A percentile compares a stretch with the other conserved stretches of the same genome.
Conservation (phyloP, 2,113 vertebrate genomes). For the Crotalus horridus region DNA sequence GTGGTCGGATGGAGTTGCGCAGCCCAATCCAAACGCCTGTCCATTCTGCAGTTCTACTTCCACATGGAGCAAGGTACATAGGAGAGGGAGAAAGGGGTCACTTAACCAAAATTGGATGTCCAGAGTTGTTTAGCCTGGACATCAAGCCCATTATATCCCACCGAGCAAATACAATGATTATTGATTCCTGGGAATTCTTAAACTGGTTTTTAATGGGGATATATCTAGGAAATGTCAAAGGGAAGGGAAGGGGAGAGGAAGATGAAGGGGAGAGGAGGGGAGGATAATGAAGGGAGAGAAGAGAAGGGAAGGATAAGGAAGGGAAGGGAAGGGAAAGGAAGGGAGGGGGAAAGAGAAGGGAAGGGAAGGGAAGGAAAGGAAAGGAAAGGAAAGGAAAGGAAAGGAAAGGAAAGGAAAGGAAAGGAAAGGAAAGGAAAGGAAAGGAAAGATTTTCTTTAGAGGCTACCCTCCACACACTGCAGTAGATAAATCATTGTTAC, state of each 20-base stretch:
- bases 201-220: background rate
- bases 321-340: too few relatives aligned
- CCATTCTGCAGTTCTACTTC: background rate
- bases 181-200: background rate
- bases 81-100: background rate
- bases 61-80: background rate
- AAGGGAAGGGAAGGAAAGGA: too few relatives aligned
- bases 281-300: too few relatives aligned
- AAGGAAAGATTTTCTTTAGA: slow-evolving; percentile 68
- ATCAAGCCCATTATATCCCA: background rate
- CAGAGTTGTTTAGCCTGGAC: background rate
- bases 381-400: too few relatives aligned
- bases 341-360: fast-evolving
- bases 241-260: background rate
- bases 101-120: background rate
- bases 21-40: background rate
- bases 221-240: background rate
- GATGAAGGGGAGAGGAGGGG: too few relatives aligned
- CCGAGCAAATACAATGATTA: background rate
- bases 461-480: slow-evolving; percentile 78
- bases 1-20: background rate
- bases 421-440: too few relatives aligned
- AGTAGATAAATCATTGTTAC: slow-evolving; percentile 99
- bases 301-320: too few relatives aligned
- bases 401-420: too few relatives aligned